Conservation (phyloP, 2,888 invertebrate genomes). For the Drosophila monieri region DNA sequence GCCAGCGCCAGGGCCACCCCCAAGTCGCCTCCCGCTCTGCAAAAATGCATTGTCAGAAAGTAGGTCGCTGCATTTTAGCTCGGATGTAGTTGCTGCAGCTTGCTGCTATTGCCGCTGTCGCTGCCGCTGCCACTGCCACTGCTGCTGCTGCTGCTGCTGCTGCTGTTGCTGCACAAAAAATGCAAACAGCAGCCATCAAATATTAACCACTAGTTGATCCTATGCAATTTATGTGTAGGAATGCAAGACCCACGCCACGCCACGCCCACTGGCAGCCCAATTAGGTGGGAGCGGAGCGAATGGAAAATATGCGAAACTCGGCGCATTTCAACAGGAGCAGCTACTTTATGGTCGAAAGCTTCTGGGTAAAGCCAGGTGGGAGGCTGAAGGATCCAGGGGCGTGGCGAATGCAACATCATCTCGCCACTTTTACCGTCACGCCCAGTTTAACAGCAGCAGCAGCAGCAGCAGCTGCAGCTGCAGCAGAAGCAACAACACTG, state of each 20-base stretch:
- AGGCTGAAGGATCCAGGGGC: conserved; percentile 21
- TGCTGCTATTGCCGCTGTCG: conserved; percentile 15
- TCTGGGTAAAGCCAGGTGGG: not conserved
- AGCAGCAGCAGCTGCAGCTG: conserved; percentile 35
- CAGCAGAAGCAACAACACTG: conserved; percentile 45
- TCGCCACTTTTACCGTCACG: conserved; percentile 74
- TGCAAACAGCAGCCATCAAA: conserved; percentile 69
- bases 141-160: conserved; percentile 6
- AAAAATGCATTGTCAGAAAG: conserved; percentile 73
- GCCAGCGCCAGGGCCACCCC: conserved; percentile 1
- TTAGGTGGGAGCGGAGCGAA: conserved; percentile 46
- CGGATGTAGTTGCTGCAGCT: conserved; percentile 28
- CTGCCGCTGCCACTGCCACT: conserved; percentile 16
- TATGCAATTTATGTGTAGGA: conserved; percentile 40
- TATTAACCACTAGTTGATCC: conserved; percentile 77
- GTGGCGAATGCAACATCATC: conserved; percentile 65
- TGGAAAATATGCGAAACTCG: conserved; percentile 11
- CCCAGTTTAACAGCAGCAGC: conserved; percentile 66
- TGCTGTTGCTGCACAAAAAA: conserved; percentile 38
- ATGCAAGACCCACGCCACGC: conserved; percentile 20
- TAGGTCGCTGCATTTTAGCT: conserved; percentile 61
- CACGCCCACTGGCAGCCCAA: conserved; percentile 71
- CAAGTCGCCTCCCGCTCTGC: conserved; percentile 28
- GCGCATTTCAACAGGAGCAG: conserved; percentile 48
- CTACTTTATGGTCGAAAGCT: conserved; percentile 60